Evolutionary conservation across 2,888 invertebrate genomes (phyloP).

Genomic region (Drosophila prostipennis): DNA sequence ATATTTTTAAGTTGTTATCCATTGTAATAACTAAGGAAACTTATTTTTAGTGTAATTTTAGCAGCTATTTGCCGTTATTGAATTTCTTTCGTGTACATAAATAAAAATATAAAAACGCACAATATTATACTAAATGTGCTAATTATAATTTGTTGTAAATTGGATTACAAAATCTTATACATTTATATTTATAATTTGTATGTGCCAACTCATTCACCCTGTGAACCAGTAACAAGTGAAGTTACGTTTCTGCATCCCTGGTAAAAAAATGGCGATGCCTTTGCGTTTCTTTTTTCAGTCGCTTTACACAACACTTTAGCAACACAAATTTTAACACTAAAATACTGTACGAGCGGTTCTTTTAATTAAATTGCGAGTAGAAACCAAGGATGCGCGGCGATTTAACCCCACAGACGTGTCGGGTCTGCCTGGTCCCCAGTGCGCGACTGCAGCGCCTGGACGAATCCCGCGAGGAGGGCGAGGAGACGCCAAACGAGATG

Average conservation of each 20-base stretch:
- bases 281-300: constrained; percentile 55
- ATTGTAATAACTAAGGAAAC: too few species aligned
- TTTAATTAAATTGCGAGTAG: constrained; percentile 45
- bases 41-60: too few species aligned
- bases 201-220: too few species aligned
- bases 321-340: constrained; percentile 71
- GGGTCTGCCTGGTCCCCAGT: constrained; percentile 77
- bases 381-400: constrained; percentile 71
- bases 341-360: constrained; percentile 60
- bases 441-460: constrained; percentile 78
- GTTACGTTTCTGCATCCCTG: constrained; percentile 23
- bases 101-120: too few species aligned
- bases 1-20: too few species aligned
- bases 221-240: too few species aligned
- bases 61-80: too few species aligned
- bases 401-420: constrained; percentile 73
- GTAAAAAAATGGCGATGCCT: constrained; percentile 61
- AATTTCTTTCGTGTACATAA: too few species aligned
- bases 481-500: constrained; percentile 81
- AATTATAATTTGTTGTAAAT: too few species aligned
- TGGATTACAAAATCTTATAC: too few species aligned
- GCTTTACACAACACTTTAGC: constrained; percentile 75
- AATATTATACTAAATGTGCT: too few species aligned
- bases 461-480: constrained; percentile 74
- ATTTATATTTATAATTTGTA: too few species aligned